These are phyloP conservation scores for Zalophus californianus DNA, from an alignment of 2,797 vertebrate species.

Conservation along the genomic window DNA sequence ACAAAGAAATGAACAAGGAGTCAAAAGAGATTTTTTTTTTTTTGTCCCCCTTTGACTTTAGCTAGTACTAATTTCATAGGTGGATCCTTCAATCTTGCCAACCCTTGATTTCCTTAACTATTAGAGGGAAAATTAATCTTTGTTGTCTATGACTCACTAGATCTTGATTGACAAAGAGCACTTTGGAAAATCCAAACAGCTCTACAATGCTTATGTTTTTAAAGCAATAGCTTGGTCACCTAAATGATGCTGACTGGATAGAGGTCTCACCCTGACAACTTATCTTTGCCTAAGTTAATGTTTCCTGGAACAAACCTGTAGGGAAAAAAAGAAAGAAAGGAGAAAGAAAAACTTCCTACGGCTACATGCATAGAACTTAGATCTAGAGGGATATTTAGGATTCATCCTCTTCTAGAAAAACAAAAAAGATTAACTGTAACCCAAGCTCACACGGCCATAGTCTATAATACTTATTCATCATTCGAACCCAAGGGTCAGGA, in stretches of 20 bases:
- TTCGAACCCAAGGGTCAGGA: background rate
- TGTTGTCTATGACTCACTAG: background rate
- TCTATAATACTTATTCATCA: background rate
- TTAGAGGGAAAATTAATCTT: background rate
- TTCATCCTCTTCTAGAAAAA: background rate
- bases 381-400: background rate
- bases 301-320: background rate
- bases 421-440: background rate
- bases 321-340: background rate
- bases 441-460: background rate
- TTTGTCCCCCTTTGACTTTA: background rate
- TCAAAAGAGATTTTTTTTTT: background rate
- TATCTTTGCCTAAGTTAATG: background rate
- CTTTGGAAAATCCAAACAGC: background rate
- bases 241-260: background rate
- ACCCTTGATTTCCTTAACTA: background rate
- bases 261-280: background rate
- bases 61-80: background rate
- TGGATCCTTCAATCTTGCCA: background rate
- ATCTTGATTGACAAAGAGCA: background rate
- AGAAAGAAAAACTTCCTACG: background rate
- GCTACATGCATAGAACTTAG: background rate
- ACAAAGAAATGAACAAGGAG: background rate
- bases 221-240: slow-evolving; percentile 13
- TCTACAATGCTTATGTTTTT: background rate